These are phyloP conservation scores for Thalpophila matura DNA, from an alignment of 2,888 invertebrate species.

Conservation along the genomic window DNA sequence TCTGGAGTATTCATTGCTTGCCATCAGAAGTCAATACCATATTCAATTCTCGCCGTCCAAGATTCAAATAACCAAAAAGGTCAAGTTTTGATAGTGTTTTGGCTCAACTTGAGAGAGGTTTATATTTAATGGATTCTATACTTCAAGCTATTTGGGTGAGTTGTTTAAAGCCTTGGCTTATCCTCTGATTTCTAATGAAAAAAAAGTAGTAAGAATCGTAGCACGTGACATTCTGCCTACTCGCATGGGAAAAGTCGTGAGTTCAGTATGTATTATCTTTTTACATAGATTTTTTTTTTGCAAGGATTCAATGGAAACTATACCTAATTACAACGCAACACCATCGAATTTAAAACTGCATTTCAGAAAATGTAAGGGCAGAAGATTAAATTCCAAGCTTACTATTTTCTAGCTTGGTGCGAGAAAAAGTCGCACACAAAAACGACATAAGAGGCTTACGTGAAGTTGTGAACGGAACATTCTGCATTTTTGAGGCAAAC, in stretches of 20 bases:
- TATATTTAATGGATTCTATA: no score
- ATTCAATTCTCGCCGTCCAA: no score
- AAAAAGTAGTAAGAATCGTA: no score
- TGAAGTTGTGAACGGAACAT: conserved; percentile 36
- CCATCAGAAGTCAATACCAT: background rate
- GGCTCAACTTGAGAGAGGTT: no score
- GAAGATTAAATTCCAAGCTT: conserved; percentile 22
- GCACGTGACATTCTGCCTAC: no score
- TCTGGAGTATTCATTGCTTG: background rate
- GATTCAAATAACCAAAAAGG: no score
- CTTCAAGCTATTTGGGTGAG: no score
- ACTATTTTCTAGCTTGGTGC: conserved; percentile 39
- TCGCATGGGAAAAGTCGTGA: no score
- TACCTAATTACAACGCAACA: background rate
- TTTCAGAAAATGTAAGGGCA: conserved; percentile 15
- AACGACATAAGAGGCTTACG: conserved; percentile 57
- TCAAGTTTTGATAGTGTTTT: no score
- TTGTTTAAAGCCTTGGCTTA: no score
- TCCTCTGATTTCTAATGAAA: no score
- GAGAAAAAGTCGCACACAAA: conserved; percentile 41
- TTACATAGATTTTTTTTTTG: background rate
- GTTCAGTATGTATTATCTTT: no score
- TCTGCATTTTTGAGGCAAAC: conserved; percentile 56
- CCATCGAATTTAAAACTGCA: background rate
- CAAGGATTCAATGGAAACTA: background rate